phyloP scores from a whole-genome alignment of 2,888 invertebrate genomes.

The Rhagium mordax region DNA sequence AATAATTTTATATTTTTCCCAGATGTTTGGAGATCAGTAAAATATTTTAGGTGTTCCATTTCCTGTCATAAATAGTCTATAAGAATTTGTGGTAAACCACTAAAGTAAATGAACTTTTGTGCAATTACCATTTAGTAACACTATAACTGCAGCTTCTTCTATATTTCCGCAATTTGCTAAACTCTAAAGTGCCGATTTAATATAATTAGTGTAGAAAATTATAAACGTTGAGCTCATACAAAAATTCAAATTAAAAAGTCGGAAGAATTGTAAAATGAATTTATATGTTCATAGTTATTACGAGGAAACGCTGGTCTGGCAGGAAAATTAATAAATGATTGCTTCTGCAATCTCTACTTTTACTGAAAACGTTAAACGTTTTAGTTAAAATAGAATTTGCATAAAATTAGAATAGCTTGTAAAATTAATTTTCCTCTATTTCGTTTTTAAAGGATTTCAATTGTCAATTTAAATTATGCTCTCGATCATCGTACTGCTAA shows the following conservation, averaged over 20 bases:
- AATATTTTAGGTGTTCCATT: too few species aligned
- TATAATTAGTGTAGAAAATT: background rate
- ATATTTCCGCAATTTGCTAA: background rate
- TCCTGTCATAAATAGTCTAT: too few species aligned
- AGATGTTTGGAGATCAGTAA: too few species aligned
- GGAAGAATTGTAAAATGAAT: background rate
- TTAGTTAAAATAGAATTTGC: conserved; percentile 41
- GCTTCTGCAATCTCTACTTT: conserved; percentile 19
- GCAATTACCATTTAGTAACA: background rate
- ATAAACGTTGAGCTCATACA: background rate
- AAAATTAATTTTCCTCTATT: conserved; percentile 36
- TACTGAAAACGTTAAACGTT: conserved; percentile 36
- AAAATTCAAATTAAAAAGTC: background rate
- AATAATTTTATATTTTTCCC: too few species aligned
- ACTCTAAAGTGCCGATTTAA: background rate
- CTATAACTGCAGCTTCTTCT: background rate
- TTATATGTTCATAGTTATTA: conserved; percentile 9
- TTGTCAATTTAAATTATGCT: conserved; percentile 31
- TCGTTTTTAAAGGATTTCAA: conserved; percentile 17
- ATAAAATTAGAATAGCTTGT: conserved; percentile 40
- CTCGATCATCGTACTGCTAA: conserved; percentile 21
- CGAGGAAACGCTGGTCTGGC: background rate
- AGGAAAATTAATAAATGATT: conserved; percentile 33
- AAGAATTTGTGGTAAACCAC: too few species aligned
- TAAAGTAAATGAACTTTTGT: too few species aligned